Evolutionary conservation across 2,888 invertebrate species (phyloP), one percentile per base, ranked within the genome.

Genomic region (Mechanitis mazaeus): DNA sequence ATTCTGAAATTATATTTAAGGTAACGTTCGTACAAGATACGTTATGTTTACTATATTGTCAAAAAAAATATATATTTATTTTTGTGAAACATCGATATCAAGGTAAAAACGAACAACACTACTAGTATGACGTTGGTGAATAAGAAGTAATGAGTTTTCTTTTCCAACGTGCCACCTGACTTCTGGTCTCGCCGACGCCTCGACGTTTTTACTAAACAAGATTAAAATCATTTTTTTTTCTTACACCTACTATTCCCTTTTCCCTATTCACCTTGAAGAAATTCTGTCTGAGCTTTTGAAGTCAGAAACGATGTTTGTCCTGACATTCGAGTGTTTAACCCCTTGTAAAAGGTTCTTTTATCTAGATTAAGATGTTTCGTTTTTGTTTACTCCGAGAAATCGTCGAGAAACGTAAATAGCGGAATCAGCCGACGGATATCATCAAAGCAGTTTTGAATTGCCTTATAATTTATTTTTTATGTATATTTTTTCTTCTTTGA

Each of bases 141-240:
- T 86, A 83, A 87, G 85, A 81, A 87, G 84, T 86, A 87, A 88
- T 86, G 88, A 88, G 85, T 85, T 88, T 88, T 88, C 87, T 87
- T 85, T 85, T 78, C 77, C 80, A 81, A 75, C 77, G 75, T 75
- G 76, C 78, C 81, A 86, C 87, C 87, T 87, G 86, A 85, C 84
- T 87, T 79, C 76, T 80, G 76, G 77, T 75, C 74, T 77, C 75
- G 75, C 72, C 77, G 79, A 79, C 82, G 80, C 76, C 75, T 78
- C 68, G 69, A 66, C 79, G 79, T 80, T 82, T 78, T 74, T 74
- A 76, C 86, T 84, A 84, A 87, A 86, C 79, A 84, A 84, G 84
- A 86, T 86, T 86, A 86, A 84, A 84, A 82, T 80, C 73, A 79
- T 80, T 83, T 82, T 81, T 81, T 79, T 80, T 78, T 72, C 71